Evolutionary conservation across 1,140 invertebrate genomes (phyloP), one percentile per base, ranked within the genome.

Genomic region (Trissolcus basalis): DNA sequence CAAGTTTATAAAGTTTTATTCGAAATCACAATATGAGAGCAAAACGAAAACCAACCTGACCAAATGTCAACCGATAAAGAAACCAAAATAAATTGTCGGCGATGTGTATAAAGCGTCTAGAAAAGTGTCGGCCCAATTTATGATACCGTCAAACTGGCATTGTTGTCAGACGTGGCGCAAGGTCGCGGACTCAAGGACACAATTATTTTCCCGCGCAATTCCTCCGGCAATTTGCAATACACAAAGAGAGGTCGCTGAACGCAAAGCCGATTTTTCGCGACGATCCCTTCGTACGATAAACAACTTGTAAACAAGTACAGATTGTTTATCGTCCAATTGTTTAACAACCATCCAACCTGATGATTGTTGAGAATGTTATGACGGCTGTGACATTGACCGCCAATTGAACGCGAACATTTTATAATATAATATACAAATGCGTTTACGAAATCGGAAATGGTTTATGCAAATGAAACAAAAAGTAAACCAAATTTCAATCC

Each of bases 181-280:
- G 59, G 48, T 63, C 59, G n/a, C 12, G n/a, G 49, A 4, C 33
- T 45, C 48, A 63, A 63, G 59, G 59, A 53, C 59, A 8, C 36
- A 16, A n/a, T 10, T 27, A 36, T 63, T 63, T 63, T 63, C 48
- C 59, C 49, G 48, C 41, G 48, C 59, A 45, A 53, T 35, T 45
- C 58, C 13, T 19, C 12, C 8, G 35, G 10, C 16, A 39, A 16
- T 61, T 63, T 53, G 33, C 50, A 32, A 54, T 27, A 64, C 51
- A 64, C 43, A 64, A 64, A 64, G 60, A 64, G 50, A 64, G 60
- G 60, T 50, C 50, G 14, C 54, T 64, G 60, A 36, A 64, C 60
- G 60, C n/a, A 15, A 63, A 50, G 19, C 1, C 33, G 39, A 5
- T 41, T 55, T 64, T 63, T 55, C 50, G 50, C 60, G 11, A 7